phyloP scores from a whole-genome alignment of 2,113 vertebrate genomes.

The Catharus minimus region DNA sequence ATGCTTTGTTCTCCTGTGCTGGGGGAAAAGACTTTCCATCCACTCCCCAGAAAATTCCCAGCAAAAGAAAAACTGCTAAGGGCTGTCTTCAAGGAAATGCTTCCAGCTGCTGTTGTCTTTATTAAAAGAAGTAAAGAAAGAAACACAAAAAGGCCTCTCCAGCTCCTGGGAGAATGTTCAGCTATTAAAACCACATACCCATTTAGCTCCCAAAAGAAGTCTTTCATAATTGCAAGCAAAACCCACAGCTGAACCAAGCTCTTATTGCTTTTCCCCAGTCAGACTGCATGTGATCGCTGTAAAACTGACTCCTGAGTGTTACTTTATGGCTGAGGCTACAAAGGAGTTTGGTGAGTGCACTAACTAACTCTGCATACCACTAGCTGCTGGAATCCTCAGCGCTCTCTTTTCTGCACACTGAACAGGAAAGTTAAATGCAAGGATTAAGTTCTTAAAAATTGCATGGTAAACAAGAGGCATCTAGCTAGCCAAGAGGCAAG shows the following conservation, averaged over 20 bases:
- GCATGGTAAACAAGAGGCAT: neutral
- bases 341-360: neutral
- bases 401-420: neutral
- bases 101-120: slow-evolving; percentile 39
- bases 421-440: neutral
- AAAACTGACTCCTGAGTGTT: neutral
- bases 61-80: neutral
- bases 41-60: neutral
- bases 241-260: slow-evolving; percentile 1
- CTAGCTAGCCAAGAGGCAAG: neutral
- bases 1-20: neutral
- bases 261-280: slow-evolving; percentile 11
- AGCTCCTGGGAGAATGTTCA: slow-evolving; percentile 6
- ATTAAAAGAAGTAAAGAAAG: slow-evolving; percentile 46
- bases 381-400: neutral
- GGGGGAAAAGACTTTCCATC: neutral
- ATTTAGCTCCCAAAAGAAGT: slow-evolving; percentile 19
- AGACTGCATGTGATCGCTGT: neutral
- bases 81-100: slow-evolving; percentile 9
- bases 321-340: neutral
- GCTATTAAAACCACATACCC: slow-evolving; percentile 49
- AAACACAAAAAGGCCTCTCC: neutral
- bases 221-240: slow-evolving; percentile 51
- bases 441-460: neutral
- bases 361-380: neutral